A percentile compares a stretch with the other conserved stretches of the same genome.
These are phyloP conservation scores for Rhopalosiphum padi DNA, from an alignment of 1,140 invertebrate species.

Conservation along the genomic window DNA sequence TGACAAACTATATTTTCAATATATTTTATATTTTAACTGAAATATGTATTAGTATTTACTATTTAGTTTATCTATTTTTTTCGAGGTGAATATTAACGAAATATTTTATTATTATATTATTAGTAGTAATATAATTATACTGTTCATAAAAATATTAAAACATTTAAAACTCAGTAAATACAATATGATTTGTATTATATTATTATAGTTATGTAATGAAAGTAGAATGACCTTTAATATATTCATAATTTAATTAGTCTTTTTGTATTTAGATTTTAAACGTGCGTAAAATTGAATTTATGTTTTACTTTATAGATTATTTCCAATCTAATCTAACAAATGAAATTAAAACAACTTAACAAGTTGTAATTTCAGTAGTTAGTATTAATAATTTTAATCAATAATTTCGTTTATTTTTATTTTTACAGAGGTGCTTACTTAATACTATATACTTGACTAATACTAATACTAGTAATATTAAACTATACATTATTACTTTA, in stretches of 20 bases:
- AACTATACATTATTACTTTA: background rate
- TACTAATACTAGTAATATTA: background rate
- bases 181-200: conserved; percentile 22
- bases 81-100: too few relatives aligned
- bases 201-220: conserved; percentile 14
- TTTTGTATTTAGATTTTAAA: background rate
- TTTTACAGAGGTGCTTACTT: background rate
- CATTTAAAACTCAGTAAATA: background rate
- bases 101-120: too few relatives aligned
- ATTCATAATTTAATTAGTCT: conserved; percentile 12
- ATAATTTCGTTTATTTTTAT: conserved; percentile 14
- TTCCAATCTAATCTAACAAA: conserved; percentile 19
- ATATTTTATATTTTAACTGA: too few relatives aligned
- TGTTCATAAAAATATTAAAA: too few relatives aligned
- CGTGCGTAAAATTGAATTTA: background rate
- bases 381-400: background rate
- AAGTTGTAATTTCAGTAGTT: background rate
- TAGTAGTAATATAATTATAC: too few relatives aligned
- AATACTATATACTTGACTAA: background rate
- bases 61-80: too few relatives aligned
- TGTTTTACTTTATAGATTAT: conserved; percentile 44
- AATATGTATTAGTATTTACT: too few relatives aligned
- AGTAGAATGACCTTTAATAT: conserved; percentile 20
- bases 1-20: too few relatives aligned
- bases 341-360: background rate